Evolutionary conservation across 2,113 vertebrate genomes (phyloP), one percentile per base, ranked within the genome.

Genomic region (Silurus meridionalis): DNA sequence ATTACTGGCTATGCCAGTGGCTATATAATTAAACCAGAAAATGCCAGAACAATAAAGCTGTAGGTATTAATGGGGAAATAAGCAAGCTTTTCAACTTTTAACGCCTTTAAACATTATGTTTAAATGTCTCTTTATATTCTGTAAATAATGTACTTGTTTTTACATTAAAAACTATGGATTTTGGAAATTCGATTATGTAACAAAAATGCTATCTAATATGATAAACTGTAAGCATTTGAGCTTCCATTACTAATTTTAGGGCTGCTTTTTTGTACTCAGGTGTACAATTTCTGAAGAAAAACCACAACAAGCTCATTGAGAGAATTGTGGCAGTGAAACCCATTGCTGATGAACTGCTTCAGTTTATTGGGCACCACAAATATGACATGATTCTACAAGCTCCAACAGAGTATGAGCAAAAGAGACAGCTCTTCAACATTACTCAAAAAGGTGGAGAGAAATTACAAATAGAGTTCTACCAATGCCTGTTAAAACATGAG

Each of bases 261-360:
- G 23, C 13, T n/a, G 5, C 13, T 55, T 77, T 77, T 77, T 55
- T 37, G 37, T 37, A 53, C n/a, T 55, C 13, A 77, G 74, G 23
- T 77, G 23, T n/a, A 52, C 50, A 55, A 4, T 77, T 77, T 77
- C 5, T 77, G 74, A 55, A 77, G 74, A 77, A 77, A 55, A n/a
- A 77, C n/a, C 74, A 52, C 23, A 77, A 77, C n/a, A 13, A 25
- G 8, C 74, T 77, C 23, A 77, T n/a, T 15, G 6, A 55, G 25
- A 77, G 52, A 15, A 55, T 55, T 77, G 74, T 77, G 52, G 23
- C 74, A 25, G 74, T 77, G 74, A 25, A 15, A n/a, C 50, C 52
- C 74, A 77, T 77, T 55, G 23, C 52, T 77, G 74, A 77, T 77
- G 50, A 55, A 1, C 10, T 77, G 74, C 2, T 14, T 77, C 8